phyloP scores from a whole-genome alignment of 2,888 invertebrate genomes.

The Hirudinaria manillensis region DNA sequence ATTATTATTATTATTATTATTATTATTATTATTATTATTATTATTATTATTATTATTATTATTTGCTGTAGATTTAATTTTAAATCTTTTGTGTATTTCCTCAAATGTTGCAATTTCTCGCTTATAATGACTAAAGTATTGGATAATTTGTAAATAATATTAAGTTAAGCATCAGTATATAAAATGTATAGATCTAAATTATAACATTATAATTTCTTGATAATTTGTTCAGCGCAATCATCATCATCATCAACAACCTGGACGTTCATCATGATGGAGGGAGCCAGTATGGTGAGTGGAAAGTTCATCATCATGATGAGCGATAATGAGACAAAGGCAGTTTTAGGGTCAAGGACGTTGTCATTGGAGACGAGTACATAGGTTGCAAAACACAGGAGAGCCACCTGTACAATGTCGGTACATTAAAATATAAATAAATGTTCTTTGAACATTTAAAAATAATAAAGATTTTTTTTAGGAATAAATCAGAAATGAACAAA shows the following conservation, averaged over 20 bases:
- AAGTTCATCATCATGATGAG: slow-evolving; percentile 84
- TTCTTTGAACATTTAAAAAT: neutral
- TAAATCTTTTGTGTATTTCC: no score
- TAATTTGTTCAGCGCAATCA: neutral
- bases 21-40: slow-evolving; percentile 3
- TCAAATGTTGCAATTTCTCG: no score
- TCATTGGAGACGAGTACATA: slow-evolving; percentile 66
- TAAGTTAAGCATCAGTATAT: no score
- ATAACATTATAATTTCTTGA: neutral
- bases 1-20: slow-evolving; percentile 1
- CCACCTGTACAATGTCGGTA: slow-evolving; percentile 44
- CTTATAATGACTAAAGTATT: no score
- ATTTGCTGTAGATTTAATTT: no score
- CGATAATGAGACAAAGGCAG: slow-evolving; percentile 90
- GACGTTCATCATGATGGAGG: slow-evolving; percentile 66
- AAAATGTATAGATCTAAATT: no score
- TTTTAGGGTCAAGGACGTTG: slow-evolving; percentile 68
- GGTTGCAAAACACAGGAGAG: slow-evolving; percentile 49
- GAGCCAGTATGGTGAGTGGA: slow-evolving; percentile 89
- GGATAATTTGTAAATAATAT: no score
- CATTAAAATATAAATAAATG: neutral
- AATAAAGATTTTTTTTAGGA: neutral
- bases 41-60: slow-evolving; percentile 3
- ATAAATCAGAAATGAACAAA: neutral
- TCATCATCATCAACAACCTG: no score